phyloP scores from a whole-genome alignment of 1,140 invertebrate species.

The Polyergus mexicanus region DNA sequence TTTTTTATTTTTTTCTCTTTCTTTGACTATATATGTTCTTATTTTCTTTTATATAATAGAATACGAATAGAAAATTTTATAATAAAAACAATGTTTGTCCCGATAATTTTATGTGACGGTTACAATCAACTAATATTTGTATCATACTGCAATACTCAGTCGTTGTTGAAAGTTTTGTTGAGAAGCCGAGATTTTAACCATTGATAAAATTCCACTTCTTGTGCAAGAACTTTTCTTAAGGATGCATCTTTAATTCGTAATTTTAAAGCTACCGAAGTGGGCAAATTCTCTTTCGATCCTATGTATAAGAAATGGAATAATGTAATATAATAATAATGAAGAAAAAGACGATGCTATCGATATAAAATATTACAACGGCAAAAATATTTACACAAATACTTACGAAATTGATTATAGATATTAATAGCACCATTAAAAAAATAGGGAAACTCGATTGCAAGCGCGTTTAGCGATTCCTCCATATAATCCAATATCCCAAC shows the following conservation, averaged over 20 bases:
- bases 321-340: background rate
- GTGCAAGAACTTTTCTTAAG: constrained; percentile 84
- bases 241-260: constrained; percentile 65
- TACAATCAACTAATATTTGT: too few species aligned
- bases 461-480: constrained; percentile 88
- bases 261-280: constrained; percentile 51
- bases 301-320: constrained; percentile 11
- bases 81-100: background rate
- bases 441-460: constrained; percentile 88
- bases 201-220: constrained; percentile 89
- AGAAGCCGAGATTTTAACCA: constrained; percentile 88
- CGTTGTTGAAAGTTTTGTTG: constrained; percentile 78
- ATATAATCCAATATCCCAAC: constrained; percentile 90
- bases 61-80: background rate
- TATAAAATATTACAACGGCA: background rate
- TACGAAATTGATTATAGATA: constrained; percentile 88
- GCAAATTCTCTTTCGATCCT: constrained; percentile 71
- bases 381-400: constrained; percentile 72
- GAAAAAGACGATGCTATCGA: background rate
- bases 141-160: constrained; percentile 20
- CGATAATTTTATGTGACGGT: too few species aligned
- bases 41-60: too few species aligned
- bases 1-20: too few species aligned
- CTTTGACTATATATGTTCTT: too few species aligned
- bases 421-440: constrained; percentile 88